These are phyloP conservation scores for Ypsolopha sequella DNA, from an alignment of 2,888 invertebrate genomes.

Conservation along the genomic window DNA sequence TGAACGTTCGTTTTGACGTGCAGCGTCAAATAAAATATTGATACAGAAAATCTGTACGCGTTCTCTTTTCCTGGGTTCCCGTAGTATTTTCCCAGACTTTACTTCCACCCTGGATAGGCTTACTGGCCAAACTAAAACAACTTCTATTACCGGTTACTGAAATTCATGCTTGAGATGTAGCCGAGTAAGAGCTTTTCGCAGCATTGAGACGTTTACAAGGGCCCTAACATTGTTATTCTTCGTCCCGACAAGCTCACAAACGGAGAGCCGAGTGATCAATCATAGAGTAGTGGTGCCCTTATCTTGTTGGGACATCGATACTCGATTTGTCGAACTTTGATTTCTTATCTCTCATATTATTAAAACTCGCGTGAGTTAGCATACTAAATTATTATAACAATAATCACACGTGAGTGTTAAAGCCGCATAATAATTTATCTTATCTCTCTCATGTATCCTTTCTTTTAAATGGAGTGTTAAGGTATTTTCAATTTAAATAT, in stretches of 20 bases:
- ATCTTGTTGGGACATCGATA: slow-evolving; percentile 11
- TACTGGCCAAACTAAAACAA: no score
- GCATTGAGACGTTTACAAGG: slow-evolving; percentile 57
- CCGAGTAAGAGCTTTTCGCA: slow-evolving; percentile 50
- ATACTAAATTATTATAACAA: no score
- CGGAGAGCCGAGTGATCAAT: slow-evolving; percentile 53
- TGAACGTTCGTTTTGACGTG: neutral
- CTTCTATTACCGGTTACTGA: neutral
- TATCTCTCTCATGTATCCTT: neutral
- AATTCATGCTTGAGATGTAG: slow-evolving; percentile 10
- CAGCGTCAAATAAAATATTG: slow-evolving; percentile 16
- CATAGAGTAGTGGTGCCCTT: slow-evolving; percentile 41
- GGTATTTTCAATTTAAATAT: no score
- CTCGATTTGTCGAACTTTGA: slow-evolving; percentile 20
- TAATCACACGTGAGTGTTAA: no score
- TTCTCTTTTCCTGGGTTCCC: slow-evolving; percentile 20
- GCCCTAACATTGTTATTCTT: slow-evolving; percentile 65
- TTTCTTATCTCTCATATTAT: no score
- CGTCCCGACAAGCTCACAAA: slow-evolving; percentile 49
- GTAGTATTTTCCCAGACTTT: neutral
- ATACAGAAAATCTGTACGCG: slow-evolving; percentile 12
- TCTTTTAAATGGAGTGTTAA: neutral
- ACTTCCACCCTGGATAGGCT: no score
- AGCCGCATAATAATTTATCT: no score
- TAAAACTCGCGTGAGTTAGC: no score